Conservation (phyloP, 2,888 invertebrate species). For the Drosophila maculinotata region DNA sequence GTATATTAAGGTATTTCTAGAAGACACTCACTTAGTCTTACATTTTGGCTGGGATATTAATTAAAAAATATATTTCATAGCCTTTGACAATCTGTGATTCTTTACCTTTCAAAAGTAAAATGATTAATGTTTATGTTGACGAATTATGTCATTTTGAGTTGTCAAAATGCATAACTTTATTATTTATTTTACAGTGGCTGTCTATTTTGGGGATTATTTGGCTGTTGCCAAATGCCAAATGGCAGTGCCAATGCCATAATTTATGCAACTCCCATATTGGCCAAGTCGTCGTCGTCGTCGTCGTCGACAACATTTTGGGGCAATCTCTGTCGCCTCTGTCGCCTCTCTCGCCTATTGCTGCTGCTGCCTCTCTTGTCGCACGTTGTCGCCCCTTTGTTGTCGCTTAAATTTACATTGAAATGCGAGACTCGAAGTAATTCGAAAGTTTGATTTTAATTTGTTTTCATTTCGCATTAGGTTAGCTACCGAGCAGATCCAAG, state of each 20-base stretch:
- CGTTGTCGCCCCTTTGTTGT: conserved; percentile 58
- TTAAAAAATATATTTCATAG: no score
- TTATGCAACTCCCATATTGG: conserved; percentile 61
- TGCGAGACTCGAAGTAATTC: conserved; percentile 82
- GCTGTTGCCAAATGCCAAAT: conserved; percentile 18
- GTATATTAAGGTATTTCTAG: no score
- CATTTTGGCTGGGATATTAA: no score
- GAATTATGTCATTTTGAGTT: conserved; percentile 1
- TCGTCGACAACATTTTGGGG: no score
- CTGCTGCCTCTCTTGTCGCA: not conserved
- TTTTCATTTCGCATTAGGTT: conserved; percentile 83
- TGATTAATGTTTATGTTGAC: no score
- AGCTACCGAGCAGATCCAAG: conserved; percentile 44
- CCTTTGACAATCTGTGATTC: no score
- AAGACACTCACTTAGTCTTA: no score
- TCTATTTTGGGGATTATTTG: conserved; percentile 22
- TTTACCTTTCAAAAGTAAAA: no score
- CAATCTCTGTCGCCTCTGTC: conserved; percentile 1
- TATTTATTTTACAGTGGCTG: conserved; percentile 12
- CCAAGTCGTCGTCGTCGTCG: conserved; percentile 37
- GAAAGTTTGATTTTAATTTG: conserved; percentile 83
- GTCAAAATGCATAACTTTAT: conserved; percentile 3
- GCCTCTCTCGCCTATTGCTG: not conserved
- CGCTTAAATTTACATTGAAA: conserved; percentile 80
- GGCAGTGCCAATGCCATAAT: conserved; percentile 48